phyloP scores from a whole-genome alignment of 2,797 vertebrate species.

The Kryptolebias ocellatus region DNA sequence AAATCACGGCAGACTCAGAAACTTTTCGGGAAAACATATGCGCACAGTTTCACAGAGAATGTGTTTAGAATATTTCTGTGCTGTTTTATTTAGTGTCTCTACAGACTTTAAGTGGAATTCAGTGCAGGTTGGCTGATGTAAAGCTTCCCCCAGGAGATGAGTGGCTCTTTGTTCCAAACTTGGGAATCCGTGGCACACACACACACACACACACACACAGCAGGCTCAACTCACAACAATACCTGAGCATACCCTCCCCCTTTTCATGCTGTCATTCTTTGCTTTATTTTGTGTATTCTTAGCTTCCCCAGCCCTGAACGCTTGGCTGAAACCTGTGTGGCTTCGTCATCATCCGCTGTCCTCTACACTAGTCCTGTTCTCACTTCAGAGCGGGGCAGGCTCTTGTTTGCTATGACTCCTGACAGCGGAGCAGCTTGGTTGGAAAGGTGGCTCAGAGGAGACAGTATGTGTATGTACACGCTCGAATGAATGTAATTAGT shows the following conservation, averaged over 20 bases:
- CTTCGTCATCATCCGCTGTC: conserved; percentile 67
- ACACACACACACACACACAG: conserved; percentile 10
- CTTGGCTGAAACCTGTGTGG: conserved; percentile 69
- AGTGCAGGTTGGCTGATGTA: conserved; percentile 54
- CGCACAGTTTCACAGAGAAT: conserved; percentile 11
- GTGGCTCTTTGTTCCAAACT: conserved; percentile 70
- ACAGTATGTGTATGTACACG: conserved; percentile 30
- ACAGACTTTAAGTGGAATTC: conserved; percentile 60
- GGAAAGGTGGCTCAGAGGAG: conserved; percentile 55
- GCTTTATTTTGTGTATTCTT: conserved; percentile 71
- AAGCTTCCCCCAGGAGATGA: conserved; percentile 63
- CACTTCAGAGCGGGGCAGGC: conserved; percentile 53
- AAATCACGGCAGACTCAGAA: neutral
- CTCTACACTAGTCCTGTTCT: conserved; percentile 68
- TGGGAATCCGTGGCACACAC: conserved; percentile 62
- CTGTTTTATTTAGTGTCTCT: conserved; percentile 46
- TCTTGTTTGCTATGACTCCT: conserved; percentile 64
- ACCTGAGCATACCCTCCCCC: conserved; percentile 60
- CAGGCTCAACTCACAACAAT: conserved; percentile 66
- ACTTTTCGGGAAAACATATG: neutral
- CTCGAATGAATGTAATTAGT: conserved; percentile 62
- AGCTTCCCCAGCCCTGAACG: conserved; percentile 67
- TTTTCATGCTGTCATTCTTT: conserved; percentile 64
- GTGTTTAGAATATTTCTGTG: conserved; percentile 25
- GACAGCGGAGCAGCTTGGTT: conserved; percentile 64